A percentile compares a stretch with the other conserved stretches of the same genome.
These are phyloP conservation scores for Romanogobio albipinnatus DNA, from an alignment of 2,113 vertebrate species.

Conservation along the genomic window DNA sequence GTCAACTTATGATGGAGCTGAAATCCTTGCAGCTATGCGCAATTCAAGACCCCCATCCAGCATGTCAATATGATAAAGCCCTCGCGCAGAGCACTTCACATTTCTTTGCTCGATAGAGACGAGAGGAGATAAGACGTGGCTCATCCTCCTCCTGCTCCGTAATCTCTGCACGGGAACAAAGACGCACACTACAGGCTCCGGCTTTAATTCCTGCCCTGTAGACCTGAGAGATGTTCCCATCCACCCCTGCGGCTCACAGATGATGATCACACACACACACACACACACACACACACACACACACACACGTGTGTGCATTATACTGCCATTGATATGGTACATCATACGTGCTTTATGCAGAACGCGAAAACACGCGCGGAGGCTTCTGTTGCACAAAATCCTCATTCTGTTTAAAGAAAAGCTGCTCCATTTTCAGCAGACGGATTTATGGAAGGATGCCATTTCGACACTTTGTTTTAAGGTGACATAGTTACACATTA, in stretches of 20 bases:
- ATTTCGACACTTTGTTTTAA: no score
- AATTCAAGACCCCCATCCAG: not conserved
- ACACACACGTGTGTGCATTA: conserved; percentile 29
- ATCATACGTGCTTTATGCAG: conserved; percentile 38
- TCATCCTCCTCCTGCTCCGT: conserved; percentile 35
- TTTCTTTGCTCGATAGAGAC: not conserved
- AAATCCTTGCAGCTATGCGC: not conserved
- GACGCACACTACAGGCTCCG: conserved; percentile 51
- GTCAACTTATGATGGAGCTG: not conserved
- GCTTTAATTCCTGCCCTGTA: conserved; percentile 50
- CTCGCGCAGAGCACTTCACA: not conserved
- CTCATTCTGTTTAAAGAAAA: conserved; percentile 21
- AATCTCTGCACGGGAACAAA: conserved; percentile 50
- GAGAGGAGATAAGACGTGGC: conserved; percentile 29
- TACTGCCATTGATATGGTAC: conserved; percentile 61
- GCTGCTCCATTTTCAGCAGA: not conserved
- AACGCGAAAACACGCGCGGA: not conserved
- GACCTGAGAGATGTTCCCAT: conserved; percentile 48
- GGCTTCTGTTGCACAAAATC: conserved; percentile 35
- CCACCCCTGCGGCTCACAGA: conserved; percentile 54
- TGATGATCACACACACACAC: not conserved
- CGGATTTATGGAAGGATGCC: not conserved
- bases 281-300: no score
- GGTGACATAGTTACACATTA: no score
- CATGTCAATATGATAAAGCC: conserved; percentile 26